Base-by-base conservation (phyloP, 2,113 vertebrate genomes). In the Cyphomyrus plagiostoma region DNA sequence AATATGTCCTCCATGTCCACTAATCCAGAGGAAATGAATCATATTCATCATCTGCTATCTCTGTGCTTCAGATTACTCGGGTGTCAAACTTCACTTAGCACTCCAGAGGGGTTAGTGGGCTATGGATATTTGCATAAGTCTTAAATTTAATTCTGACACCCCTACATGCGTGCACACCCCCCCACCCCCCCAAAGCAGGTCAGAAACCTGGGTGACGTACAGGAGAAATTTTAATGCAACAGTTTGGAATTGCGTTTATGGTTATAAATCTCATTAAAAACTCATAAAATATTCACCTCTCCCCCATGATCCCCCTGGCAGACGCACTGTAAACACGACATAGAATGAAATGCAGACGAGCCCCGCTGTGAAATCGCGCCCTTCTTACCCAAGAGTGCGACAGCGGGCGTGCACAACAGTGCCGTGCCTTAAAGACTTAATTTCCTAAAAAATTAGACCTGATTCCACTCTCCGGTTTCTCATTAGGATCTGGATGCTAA, bases 251-350 rank as follows among this genome's bases (percentile, higher is more conserved):
- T 50, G n/a, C 39, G 13, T 39, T 89, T 84, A 84, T 46, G 80
- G 89, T 39, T 52, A 74, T 48, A 89, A 90, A 93, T 91, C 91
- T 93, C 90, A 91, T 93, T 93, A 93, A 92, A 91, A 90, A 91
- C 89, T 92, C 91, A 93, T 92, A 91, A 92, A 92, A 92, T 92
- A 93, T 93, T 92, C 91, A 90, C 92, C 90, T 90, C 89, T 88
- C 90, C 91, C 91, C 91, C 91, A 92, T 92, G 92, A 92, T 66
- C 45, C 90, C 91, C 92, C 91, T 91, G 89, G 52, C 90, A 89
- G 91, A 90, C 84, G 91, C 89, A 92, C 87, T 86, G 86, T 90
- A 90, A 92, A 92, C 90, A 90, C 82, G 49, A 39, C 87, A 48
- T 17, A n/a, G 85, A 66, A 90, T 58, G 19, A 84, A 90, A 92